phyloP scores from a whole-genome alignment of 2,113 vertebrate genomes.

The Echinops telfairi region DNA sequence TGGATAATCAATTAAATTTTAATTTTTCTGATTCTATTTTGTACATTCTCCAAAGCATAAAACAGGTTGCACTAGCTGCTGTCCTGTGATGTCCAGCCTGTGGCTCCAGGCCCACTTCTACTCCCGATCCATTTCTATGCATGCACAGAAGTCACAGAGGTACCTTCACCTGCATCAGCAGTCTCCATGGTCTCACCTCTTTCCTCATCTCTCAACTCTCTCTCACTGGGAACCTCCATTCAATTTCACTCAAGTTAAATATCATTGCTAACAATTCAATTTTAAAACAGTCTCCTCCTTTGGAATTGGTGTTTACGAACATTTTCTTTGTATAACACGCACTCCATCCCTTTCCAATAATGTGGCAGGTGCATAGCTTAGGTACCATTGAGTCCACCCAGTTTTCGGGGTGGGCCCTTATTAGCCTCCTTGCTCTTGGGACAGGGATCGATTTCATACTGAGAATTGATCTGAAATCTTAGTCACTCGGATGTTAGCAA shows the following conservation, averaged over 20 bases:
- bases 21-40: neutral
- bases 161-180: too few relatives aligned
- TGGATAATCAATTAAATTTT: neutral
- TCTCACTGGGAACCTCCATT: neutral
- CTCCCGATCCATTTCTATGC: neutral
- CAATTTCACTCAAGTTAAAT: neutral
- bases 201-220: neutral
- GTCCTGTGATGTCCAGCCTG: neutral
- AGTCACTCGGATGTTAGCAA: neutral
- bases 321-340: neutral
- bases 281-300: neutral
- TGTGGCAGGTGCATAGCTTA: neutral
- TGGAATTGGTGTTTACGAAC: neutral
- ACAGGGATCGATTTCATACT: neutral
- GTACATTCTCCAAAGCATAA: neutral
- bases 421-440: neutral
- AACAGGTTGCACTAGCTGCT: fast-evolving
- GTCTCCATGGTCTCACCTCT: neutral
- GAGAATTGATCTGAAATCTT: neutral
- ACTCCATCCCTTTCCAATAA: neutral
- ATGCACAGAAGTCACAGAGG: neutral
- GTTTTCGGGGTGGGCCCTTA: neutral
- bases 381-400: neutral
- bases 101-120: neutral
- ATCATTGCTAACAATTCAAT: neutral